Base-by-base conservation (phyloP, 2,113 vertebrate species). In the Loxodonta africana region DNA sequence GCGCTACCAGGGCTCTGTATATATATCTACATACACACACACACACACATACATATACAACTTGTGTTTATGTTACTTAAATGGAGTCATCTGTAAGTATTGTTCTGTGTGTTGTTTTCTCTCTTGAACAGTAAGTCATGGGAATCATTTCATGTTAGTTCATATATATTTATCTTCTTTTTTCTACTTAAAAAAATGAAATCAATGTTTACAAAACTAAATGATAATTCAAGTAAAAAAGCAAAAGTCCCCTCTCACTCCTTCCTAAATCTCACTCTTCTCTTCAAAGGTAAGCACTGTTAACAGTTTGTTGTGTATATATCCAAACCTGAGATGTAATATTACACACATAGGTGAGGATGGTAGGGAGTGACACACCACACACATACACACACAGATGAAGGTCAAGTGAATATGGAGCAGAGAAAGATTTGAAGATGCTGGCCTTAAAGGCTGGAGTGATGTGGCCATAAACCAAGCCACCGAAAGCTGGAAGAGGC, bases 161-260 rank as follows among this genome's bases (percentile, higher is more conserved):
- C 37, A 77, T 67, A 74, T 33, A 83, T 76, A 82, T 86, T 60
- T 57, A 63, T 83, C 41, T 62, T 71, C n/a, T n/a, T n/a, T n/a
- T 77, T 81, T 53, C 86, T 63, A 81, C 44, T 81, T 91, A 15
- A 74, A 73, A 51, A 86, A 71, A 48, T 37, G 80, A 93, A 93
- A 78, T 63, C 48, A 92, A 11, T 88, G 60, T 67, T 76, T 44
- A 88, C 46, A 82, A 33, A 77, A 91, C 53, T 87, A 86, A 87
- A 77, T 69, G 60, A 37, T 25, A n/a, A 57, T 37, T 67, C 63
- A 28, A 53, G 41, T 65, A 60, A 88, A 83, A 88, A 87, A 83
- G 26, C 10, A 46, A 65, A 92, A 83, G n/a, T 69, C 41, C 33
- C 57, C 33, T 77, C 67, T 77, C 15, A 92, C 23, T 17, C 28